Percentiles rank a stretch among this genome's conserved stretches.
Conservation (phyloP, 2,888 invertebrate genomes). For the Drosophila quinaria region DNA sequence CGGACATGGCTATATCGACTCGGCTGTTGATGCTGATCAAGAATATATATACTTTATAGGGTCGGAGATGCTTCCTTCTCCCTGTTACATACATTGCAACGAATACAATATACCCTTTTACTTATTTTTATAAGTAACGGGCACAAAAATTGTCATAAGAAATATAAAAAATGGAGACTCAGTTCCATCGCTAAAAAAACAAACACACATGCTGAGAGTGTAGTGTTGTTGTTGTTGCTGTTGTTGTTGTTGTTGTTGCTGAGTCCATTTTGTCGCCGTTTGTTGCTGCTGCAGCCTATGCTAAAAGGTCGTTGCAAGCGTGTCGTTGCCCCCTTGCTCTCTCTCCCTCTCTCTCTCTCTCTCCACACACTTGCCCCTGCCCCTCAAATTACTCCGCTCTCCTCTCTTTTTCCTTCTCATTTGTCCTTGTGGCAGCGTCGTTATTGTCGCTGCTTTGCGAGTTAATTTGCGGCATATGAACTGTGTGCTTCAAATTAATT, state of each 20-base stretch:
- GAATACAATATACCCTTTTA: no score
- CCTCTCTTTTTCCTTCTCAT: not conserved
- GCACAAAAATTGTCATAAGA: no score
- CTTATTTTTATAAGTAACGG: no score
- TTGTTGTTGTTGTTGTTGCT: conserved; percentile 6
- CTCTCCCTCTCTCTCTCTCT: no score
- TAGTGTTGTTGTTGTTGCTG: no score
- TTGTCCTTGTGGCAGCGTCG: conserved; percentile 50
- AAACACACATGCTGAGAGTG: conserved; percentile 4
- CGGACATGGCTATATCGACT: no score
- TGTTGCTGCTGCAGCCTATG: conserved; percentile 20
- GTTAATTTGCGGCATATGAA: conserved; percentile 82
- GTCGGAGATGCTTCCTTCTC: no score
- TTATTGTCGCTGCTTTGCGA: conserved; percentile 65
- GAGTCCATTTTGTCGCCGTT: conserved; percentile 17
- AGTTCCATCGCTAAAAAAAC: conserved; percentile 13
- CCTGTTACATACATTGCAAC: no score
- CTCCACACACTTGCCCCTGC: not conserved
- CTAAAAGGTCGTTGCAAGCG: conserved; percentile 10
- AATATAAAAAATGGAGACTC: not conserved
- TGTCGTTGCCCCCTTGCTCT: conserved; percentile 4
- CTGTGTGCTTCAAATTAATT: conserved; percentile 62
- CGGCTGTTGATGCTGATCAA: no score
- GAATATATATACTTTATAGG: no score
- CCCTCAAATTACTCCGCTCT: not conserved